These are phyloP conservation scores for Triplophysa bombifrons DNA, from an alignment of 2,797 vertebrate genomes.

Conservation along the genomic window DNA sequence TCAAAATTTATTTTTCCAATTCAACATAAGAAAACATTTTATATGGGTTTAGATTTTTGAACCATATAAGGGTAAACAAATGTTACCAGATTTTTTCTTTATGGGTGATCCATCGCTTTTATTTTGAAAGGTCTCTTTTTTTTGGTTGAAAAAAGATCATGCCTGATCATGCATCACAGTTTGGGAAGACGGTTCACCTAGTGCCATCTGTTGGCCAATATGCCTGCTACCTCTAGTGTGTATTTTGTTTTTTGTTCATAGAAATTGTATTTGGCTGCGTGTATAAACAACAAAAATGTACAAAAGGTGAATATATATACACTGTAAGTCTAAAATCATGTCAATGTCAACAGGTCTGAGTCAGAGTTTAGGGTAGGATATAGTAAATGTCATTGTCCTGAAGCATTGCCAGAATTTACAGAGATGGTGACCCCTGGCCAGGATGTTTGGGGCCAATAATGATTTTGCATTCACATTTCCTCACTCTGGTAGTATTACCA, in stretches of 20 bases:
- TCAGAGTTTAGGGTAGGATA: background rate
- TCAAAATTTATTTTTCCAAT: too few relatives aligned
- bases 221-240: constrained; percentile 8
- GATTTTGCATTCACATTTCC: background rate
- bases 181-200: constrained; percentile 44
- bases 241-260: background rate
- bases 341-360: background rate
- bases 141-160: background rate
- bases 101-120: background rate
- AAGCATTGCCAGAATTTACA: background rate
- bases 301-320: background rate
- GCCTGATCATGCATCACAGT: constrained; percentile 31
- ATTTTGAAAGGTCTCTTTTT: background rate
- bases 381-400: background rate
- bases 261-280: background rate
- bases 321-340: background rate
- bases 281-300: background rate
- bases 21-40: too few relatives aligned
- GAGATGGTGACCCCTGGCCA: background rate
- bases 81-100: too few relatives aligned
- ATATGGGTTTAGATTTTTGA: too few relatives aligned
- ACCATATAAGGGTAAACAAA: too few relatives aligned
- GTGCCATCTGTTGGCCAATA: constrained; percentile 80
- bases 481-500: background rate
- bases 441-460: background rate